These are phyloP conservation scores for Phocides pigmalion DNA, from an alignment of 1,140 invertebrate genomes.

Conservation along the genomic window DNA sequence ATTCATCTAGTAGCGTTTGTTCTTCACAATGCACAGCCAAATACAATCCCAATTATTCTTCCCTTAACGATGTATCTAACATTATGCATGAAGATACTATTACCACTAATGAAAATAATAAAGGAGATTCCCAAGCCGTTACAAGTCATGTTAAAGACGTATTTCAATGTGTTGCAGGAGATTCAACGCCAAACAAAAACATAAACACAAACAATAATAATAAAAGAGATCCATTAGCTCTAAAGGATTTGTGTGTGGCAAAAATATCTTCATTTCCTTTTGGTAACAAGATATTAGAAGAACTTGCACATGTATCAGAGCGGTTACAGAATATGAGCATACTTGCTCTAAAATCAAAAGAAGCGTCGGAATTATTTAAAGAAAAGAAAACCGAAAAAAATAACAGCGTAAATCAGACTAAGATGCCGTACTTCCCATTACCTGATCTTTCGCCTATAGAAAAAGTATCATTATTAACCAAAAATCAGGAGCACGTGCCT, in stretches of 20 bases:
- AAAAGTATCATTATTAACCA: conserved; percentile 43
- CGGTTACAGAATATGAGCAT: conserved; percentile 81
- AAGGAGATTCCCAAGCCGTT: conserved; percentile 27
- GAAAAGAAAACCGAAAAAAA: conserved; percentile 7
- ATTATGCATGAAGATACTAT: conserved; percentile 68
- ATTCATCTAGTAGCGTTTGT: conserved; percentile 80
- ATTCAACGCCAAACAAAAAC: conserved; percentile 33
- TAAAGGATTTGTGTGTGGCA: conserved; percentile 85
- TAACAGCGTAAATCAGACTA: conserved; percentile 9
- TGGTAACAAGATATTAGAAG: conserved; percentile 86
- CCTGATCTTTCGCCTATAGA: conserved; percentile 54
- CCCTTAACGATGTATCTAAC: conserved; percentile 78
- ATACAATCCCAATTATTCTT: conserved; percentile 80
- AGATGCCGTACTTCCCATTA: conserved; percentile 50
- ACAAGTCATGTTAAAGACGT: conserved; percentile 76
- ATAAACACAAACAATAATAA: conserved; percentile 6
- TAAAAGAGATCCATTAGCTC: conserved; percentile 44
- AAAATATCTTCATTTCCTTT: conserved; percentile 87
- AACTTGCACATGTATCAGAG: conserved; percentile 86
- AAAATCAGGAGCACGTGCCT: conserved; percentile 45
- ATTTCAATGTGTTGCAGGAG: conserved; percentile 46
- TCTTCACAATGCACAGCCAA: conserved; percentile 83
- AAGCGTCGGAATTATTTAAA: conserved; percentile 17
- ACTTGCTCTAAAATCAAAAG: conserved; percentile 30
- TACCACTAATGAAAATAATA: conserved; percentile 33